Evolutionary conservation across 2,888 invertebrate species (phyloP).

Genomic region (Linnaemya tessellans): DNA sequence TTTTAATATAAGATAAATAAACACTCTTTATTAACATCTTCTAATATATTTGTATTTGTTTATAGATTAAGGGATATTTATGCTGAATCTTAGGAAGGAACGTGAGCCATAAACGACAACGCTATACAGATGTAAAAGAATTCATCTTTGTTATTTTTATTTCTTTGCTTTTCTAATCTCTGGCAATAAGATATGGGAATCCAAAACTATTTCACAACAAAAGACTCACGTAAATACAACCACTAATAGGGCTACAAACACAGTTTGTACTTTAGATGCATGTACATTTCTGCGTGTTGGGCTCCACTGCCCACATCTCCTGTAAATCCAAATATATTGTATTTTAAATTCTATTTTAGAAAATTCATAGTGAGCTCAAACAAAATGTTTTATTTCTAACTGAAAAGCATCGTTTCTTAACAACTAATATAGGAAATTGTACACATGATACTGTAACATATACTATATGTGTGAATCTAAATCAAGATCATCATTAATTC

Average conservation of each 20-base stretch:
- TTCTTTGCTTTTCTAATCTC: slow-evolving; percentile 49
- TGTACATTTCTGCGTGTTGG: background rate
- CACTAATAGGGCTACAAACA: background rate
- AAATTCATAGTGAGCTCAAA: background rate
- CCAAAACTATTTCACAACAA: slow-evolving; percentile 5
- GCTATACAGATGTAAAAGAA: slow-evolving; percentile 44
- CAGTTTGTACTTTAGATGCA: slow-evolving; percentile 1
- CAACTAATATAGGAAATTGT: slow-evolving; percentile 14
- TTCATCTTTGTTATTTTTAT: slow-evolving; percentile 22
- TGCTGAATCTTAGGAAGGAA: slow-evolving; percentile 55
- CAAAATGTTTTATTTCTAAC: background rate
- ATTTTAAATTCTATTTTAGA: slow-evolving; percentile 28
- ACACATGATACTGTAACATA: background rate
- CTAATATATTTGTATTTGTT: slow-evolving; percentile 62
- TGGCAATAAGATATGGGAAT: slow-evolving; percentile 38
- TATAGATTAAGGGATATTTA: slow-evolving; percentile 70
- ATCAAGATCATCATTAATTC: slow-evolving; percentile 69
- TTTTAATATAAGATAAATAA: no score
- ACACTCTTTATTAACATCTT: no score
- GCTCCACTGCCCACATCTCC: background rate
- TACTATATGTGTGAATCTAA: slow-evolving; percentile 35
- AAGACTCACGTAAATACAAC: slow-evolving; percentile 5
- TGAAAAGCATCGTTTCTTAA: background rate
- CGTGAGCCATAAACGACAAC: slow-evolving; percentile 61
- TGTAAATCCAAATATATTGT: slow-evolving; percentile 53